Evolutionary conservation across 2,113 vertebrate species (phyloP).

Genomic region (Erythrocercus mccallii): DNA sequence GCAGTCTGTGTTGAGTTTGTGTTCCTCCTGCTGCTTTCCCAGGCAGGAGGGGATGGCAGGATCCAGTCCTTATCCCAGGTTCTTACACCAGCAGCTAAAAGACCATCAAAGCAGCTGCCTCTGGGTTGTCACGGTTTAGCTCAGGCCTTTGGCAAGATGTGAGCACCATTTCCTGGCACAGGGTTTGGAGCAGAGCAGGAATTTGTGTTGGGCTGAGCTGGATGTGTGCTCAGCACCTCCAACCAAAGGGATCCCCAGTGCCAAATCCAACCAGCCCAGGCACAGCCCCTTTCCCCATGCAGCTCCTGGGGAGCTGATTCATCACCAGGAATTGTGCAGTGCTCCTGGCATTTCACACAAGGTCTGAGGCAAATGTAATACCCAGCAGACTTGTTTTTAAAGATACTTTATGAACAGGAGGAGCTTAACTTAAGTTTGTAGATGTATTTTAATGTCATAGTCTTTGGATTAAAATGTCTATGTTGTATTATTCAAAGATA

Average conservation of each 20-base stretch:
- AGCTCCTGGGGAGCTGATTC: neutral
- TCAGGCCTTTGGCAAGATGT: neutral
- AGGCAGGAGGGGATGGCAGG: neutral
- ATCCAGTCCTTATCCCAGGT: neutral
- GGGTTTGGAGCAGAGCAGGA: neutral
- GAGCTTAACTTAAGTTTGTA: neutral
- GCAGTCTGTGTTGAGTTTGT: neutral
- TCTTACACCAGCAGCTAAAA: neutral
- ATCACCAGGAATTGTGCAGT: neutral
- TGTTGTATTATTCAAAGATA: neutral
- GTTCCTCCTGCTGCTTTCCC: neutral
- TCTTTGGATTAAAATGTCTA: neutral
- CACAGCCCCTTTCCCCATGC: neutral
- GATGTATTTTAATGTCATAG: neutral
- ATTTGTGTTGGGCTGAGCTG: neutral
- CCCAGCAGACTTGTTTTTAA: neutral
- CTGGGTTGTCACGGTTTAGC: neutral
- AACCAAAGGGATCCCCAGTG: neutral
- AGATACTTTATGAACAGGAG: neutral
- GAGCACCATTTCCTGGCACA: neutral
- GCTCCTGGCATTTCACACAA: neutral
- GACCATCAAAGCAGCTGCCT: neutral
- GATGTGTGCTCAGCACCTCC: neutral
- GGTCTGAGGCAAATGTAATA: neutral
- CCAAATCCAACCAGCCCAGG: neutral